Percentiles rank a stretch among this genome's conserved stretches.
phyloP scores from a whole-genome alignment of 2,888 invertebrate species.

The Agonopterix arenella region DNA sequence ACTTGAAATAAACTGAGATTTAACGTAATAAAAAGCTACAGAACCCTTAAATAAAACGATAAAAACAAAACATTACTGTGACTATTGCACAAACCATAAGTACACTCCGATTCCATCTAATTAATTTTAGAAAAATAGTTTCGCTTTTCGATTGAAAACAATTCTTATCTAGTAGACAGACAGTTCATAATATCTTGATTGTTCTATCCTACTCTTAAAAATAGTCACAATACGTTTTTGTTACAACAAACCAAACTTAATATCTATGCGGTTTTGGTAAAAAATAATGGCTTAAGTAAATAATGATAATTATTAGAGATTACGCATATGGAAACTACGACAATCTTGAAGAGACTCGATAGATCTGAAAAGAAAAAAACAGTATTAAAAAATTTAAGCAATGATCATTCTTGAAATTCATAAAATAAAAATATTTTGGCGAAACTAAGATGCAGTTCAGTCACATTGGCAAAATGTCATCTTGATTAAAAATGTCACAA shows the following conservation, averaged over 20 bases:
- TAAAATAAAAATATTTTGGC: too few relatives aligned
- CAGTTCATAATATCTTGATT: too few relatives aligned
- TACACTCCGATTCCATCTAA: conserved; percentile 11
- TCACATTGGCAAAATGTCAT: too few relatives aligned
- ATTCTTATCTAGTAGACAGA: too few relatives aligned
- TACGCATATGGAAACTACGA: conserved; percentile 25
- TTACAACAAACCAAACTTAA: conserved; percentile 28
- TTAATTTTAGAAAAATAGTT: not conserved
- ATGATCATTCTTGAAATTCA: too few relatives aligned
- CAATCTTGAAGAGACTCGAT: conserved; percentile 6
- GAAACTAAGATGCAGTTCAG: too few relatives aligned
- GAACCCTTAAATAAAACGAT: not conserved
- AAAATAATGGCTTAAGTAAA: conserved; percentile 48
- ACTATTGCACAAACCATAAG: conserved; percentile 24
- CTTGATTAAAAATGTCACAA: too few relatives aligned
- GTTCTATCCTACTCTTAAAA: conserved; percentile 2
- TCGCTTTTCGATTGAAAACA: not conserved
- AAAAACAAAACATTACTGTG: conserved; percentile 29
- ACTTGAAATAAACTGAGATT: not conserved
- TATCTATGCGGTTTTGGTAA: conserved; percentile 52
- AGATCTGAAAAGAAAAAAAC: conserved; percentile 24
- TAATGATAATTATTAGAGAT: conserved; percentile 39
- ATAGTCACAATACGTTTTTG: conserved; percentile 42
- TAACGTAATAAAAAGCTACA: not conserved
- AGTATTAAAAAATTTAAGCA: too few relatives aligned